A percentile compares a stretch with the other conserved stretches of the same genome.
These are phyloP conservation scores for Ctenoplectra terminalis DNA, from an alignment of 1,140 invertebrate genomes.

Conservation along the genomic window DNA sequence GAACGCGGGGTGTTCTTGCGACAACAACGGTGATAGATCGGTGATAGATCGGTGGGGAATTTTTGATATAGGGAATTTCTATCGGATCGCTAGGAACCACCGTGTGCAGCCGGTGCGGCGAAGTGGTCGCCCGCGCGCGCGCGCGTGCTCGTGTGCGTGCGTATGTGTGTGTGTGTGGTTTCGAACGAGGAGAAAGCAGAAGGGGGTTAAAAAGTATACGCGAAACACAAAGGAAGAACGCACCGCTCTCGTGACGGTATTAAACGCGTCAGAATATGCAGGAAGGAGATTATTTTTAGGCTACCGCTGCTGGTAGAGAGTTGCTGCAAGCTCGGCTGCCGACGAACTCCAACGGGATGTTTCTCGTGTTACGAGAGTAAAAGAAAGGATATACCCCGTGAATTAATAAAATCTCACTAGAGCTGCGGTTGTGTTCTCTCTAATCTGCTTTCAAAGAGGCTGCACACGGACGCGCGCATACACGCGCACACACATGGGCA, in stretches of 20 bases:
- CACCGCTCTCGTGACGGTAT: slow-evolving; percentile 7
- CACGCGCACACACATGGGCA: too few relatives aligned
- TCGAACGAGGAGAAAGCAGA: background rate
- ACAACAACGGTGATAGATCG: background rate
- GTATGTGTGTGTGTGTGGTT: too few relatives aligned
- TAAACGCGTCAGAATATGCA: slow-evolving; percentile 50
- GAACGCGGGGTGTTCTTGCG: background rate
- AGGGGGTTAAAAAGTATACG: background rate
- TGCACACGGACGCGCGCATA: background rate
- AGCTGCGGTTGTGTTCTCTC: slow-evolving; percentile 50
- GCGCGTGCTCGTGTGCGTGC: too few relatives aligned
- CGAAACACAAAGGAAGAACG: slow-evolving; percentile 25
- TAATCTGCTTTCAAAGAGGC: slow-evolving; percentile 52
- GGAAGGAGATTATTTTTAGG: slow-evolving; percentile 63
- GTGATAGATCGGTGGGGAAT: background rate
- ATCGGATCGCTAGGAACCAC: background rate
- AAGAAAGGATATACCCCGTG: slow-evolving; percentile 37
- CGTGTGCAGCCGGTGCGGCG: background rate
- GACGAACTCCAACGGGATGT: slow-evolving; percentile 31
- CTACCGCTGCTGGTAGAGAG: slow-evolving; percentile 33
- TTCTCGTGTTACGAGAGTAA: slow-evolving; percentile 58
- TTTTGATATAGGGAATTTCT: background rate
- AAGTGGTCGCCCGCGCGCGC: too few relatives aligned
- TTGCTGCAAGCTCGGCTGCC: slow-evolving; percentile 43
- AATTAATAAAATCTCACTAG: slow-evolving; percentile 49